Evolutionary conservation across 2,797 vertebrate genomes (phyloP), one percentile per base, ranked within the genome.

Genomic region (Gymnopithys bicolor): DNA sequence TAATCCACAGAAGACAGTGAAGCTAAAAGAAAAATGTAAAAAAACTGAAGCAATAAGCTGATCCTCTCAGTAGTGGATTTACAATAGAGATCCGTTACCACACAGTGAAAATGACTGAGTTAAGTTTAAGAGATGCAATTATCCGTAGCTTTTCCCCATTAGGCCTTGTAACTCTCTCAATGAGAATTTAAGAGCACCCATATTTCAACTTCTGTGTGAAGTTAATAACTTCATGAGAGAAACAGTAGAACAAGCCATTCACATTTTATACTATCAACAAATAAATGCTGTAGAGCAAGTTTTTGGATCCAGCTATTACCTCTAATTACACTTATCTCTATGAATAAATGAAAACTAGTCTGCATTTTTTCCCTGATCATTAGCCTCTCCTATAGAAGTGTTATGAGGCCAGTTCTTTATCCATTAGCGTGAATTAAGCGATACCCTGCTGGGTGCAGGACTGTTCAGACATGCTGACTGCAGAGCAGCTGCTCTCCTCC

Each of bases 401-500:
- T 94, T 95, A 62, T 6, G 76, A 94, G 93, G 76, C 64, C 43
- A 95, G 75, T 45, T 81, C 78, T 83, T 81, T 79, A 90, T 56
- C 94, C 80, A 66, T 52, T 85, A 95, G 48, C 1, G 3, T 10
- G 46, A 96, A 94, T 89, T 87, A 95, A 53, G 79, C 2, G 35
- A 90, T 88, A 75, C 21, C 93, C 95, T 92, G 88, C 95, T 85
- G 95, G 63, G 95, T 7, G 4, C 80, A 77, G 90, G 78, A 86
- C 53, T 93, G 92, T 52, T 87, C 92, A 94, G 90, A 94, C 83
- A 59, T 75, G 87, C 92, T 87, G 95, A 83, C 95, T 91, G 66
- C 16, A 2, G 86, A 95, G 83, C 95, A 96, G 95, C 96, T 96
- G 96, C 92, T 95, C 90, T 87, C 75, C 92, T 89, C 84, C 82